Base-by-base conservation (phyloP, 2,888 invertebrate species). In the Notodonta ziczac region DNA sequence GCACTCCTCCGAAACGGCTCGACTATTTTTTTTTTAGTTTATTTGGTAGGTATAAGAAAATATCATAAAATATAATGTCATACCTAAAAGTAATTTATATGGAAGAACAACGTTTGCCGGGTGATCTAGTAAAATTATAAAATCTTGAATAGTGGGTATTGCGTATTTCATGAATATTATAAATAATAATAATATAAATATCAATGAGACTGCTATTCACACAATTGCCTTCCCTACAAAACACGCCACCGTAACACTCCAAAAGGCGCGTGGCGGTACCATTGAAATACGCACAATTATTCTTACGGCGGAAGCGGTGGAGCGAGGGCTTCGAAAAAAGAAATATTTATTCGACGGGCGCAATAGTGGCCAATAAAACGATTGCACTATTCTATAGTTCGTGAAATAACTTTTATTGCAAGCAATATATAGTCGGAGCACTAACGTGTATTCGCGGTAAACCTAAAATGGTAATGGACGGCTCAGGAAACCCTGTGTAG, bases 291-390 rank as follows among this genome's bases (percentile, higher is more conserved):
- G 69, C 76, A 84, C 87, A 89, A 91, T 90, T 86, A 85, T 83
- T 79, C 76, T 64, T 64, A 66, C 76, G 69, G 72, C 84, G 81
- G 86, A 83, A 85, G 80, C 80, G 78, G 73, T 77, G 78, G 80
- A 81, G 81, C 70, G 60, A 61, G 61, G 69, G 72, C 69, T 74
- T 73, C 61, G 79, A 81, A 85, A 84, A 87, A 86, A 82, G 78
- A 83, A 87, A 85, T 88, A 85, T 86, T 88, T 87, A 88, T 87
- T 87, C 88, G 85, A 80, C 79, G 82, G 78, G 81, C 76, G 84
- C 86, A 89, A 88, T 89, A 82, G 86, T 84, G 76, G 79, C 74
- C 82, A 83, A 83, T 85, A 86, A 88, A 88, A 86, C 86, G 84
- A 86, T 88, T 87, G 89, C 81, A 74, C 75, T 74, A 75, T 77